Conservation (phyloP, 2,113 vertebrate genomes). For the Climacteris rufus region DNA sequence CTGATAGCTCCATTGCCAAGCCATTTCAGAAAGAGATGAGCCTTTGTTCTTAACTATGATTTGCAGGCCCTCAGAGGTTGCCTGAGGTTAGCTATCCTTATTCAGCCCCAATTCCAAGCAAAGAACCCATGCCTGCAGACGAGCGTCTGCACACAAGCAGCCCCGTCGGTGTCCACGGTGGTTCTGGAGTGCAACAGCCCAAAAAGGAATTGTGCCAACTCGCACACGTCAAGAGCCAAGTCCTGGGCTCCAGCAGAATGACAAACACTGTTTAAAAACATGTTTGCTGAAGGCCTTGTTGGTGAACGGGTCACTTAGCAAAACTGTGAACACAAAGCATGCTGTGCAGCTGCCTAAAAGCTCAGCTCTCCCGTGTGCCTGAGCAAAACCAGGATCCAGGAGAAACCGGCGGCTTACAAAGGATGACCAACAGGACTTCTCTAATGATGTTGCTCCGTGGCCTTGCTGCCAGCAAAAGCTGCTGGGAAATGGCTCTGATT, state of each 20-base stretch:
- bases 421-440: not conserved
- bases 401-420: not conserved
- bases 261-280: slow-evolving; percentile 36
- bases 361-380: not conserved
- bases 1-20: not conserved
- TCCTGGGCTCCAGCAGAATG: not conserved
- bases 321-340: not conserved
- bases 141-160: not conserved
- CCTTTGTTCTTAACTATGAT: not conserved
- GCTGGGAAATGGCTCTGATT: not conserved
- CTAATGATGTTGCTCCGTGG: not conserved
- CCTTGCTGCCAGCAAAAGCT: not conserved
- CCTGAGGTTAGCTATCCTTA: not conserved
- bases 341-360: not conserved
- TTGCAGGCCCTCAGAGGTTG: not conserved
- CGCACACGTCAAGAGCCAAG: not conserved
- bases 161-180: rapidly evolving
- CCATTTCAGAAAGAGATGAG: not conserved
- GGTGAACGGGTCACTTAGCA: slow-evolving; percentile 49
- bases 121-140: rapidly evolving
- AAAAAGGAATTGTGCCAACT: not conserved
- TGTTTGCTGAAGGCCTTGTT: slow-evolving; percentile 35
- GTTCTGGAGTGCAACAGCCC: not conserved
- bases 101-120: not conserved
- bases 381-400: not conserved